Evolutionary conservation across 2,113 vertebrate genomes (phyloP), one percentile per base, ranked within the genome.

Genomic region (Benitochromis conjunctus): DNA sequence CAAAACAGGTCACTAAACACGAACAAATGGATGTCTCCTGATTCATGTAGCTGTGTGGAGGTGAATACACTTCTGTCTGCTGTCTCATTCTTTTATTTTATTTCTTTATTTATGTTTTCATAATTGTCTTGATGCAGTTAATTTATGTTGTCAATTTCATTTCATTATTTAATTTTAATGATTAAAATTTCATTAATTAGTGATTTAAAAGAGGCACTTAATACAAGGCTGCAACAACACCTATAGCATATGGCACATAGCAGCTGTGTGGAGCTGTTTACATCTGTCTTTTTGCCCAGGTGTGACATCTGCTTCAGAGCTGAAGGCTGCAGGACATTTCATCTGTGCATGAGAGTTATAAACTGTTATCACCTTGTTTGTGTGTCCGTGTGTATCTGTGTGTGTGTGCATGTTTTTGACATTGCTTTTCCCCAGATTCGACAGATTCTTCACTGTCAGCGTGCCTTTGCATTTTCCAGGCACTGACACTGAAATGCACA

Each of bases 1-100:
- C 18, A 38, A 74, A 88, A 83, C 84, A 88, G 91, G 86, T 94
- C 92, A 92, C 51, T 83, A 78, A 84, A 60, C 91, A 60, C 14
- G 16, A 92, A 82, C 85, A 80, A 88, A 87, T 54, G 34, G 51
- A 79, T 85, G 43, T 86, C 29, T 86, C 62, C 84, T 13, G 29
- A 38, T 84, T 81, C 48, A 83, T 74, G 16, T 53, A 71, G 46
- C 21, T 64, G 2, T 26, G 76, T 80, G 71, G 80, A 34, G 60
- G 79, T 82, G 85, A 66, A 53, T 34, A 7, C 79, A 26, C 5
- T 4, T 55, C 38, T 36, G 60, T 66, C 46, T 78, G 48, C 56
- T 78, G 79, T 26, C 26, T 26, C 26, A 26, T 26, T 26, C 26
- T 26, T 26, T 26, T 26, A 3, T 26, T 41, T 21, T 41, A 13